phyloP scores from a whole-genome alignment of 2,113 vertebrate species.

The Oenanthe melanoleuca region DNA sequence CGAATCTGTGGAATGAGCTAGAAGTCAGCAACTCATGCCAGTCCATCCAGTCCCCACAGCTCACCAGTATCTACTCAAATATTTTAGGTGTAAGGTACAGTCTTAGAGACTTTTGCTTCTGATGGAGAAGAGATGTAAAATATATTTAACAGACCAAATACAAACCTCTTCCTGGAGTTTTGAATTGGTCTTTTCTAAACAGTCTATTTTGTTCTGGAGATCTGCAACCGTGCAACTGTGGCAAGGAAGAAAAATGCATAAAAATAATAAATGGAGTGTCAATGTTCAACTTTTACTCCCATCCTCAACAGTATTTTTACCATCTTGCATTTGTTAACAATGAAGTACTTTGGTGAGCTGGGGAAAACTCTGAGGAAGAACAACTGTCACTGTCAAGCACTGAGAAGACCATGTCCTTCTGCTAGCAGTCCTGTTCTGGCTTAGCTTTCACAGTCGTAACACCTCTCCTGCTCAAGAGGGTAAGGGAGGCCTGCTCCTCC shows the following conservation, averaged over 20 bases:
- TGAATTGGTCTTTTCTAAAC: slow-evolving; percentile 93
- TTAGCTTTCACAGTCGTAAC: background rate
- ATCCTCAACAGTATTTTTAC: background rate
- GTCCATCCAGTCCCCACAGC: background rate
- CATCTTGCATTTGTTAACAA: background rate
- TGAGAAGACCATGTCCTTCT: background rate
- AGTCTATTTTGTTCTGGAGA: slow-evolving; percentile 95
- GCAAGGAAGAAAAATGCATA: background rate
- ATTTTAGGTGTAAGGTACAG: background rate
- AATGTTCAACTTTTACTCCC: background rate
- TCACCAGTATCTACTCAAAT: background rate
- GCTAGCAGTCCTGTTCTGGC: background rate
- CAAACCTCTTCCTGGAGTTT: slow-evolving; percentile 97
- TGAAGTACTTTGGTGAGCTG: background rate
- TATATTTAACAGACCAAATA: background rate
- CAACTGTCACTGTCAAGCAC: background rate
- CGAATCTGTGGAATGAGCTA: background rate
- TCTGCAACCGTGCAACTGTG: slow-evolving; percentile 92
- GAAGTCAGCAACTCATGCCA: background rate
- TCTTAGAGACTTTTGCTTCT: background rate
- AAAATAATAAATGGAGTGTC: background rate
- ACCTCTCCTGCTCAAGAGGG: background rate
- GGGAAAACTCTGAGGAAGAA: background rate
- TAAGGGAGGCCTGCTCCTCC: background rate
- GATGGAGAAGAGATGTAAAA: background rate